Percentiles rank a stretch among this genome's conserved stretches.
These are phyloP conservation scores for Struthio camelus DNA, from an alignment of 2,113 vertebrate genomes.

Conservation along the genomic window DNA sequence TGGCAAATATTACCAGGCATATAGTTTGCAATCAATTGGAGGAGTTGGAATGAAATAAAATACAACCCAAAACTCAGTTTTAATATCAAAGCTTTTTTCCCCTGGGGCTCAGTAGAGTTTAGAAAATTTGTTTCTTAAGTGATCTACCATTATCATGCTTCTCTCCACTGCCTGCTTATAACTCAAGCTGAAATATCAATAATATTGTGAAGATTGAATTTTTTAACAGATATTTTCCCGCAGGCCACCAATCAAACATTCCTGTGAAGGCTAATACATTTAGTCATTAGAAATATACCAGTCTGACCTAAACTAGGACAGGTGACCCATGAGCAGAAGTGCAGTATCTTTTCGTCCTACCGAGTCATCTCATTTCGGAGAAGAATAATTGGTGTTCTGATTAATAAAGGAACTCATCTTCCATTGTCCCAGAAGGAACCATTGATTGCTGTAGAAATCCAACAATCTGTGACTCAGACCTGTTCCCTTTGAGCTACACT, in stretches of 20 bases:
- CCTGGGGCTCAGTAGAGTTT: background rate
- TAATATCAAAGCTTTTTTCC: background rate
- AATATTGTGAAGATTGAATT: background rate
- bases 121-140: background rate
- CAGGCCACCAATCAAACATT: background rate
- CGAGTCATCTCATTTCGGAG: background rate
- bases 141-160: background rate
- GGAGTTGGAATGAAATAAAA: background rate
- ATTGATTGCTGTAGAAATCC: slow-evolving; percentile 12
- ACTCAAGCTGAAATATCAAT: background rate
- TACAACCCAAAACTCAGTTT: background rate
- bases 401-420: slow-evolving; percentile 12
- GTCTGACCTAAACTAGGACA: background rate
- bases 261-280: background rate
- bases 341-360: background rate
- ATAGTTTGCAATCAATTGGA: background rate
- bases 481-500: background rate
- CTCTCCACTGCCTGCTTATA: background rate
- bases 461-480: background rate
- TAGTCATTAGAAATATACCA: background rate
- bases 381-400: background rate
- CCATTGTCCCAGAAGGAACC: background rate
- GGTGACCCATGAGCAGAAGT: background rate
- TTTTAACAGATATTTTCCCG: background rate
- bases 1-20: background rate